Conservation (phyloP, 2,797 vertebrate genomes). For the Trachurus trachurus region DNA sequence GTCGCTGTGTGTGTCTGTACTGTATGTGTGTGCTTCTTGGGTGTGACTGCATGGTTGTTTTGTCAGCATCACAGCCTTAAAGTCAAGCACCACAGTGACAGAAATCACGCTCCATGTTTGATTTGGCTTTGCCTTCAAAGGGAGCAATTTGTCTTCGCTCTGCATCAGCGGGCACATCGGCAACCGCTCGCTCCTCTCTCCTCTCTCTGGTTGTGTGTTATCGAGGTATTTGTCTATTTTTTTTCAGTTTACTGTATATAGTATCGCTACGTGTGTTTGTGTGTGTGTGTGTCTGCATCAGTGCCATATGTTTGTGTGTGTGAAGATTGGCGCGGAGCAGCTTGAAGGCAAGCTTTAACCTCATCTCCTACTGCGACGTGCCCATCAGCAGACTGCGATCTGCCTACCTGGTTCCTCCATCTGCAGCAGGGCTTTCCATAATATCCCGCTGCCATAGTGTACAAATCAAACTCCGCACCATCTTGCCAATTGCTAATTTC, state of each 20-base stretch:
- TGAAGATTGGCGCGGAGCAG: conserved; percentile 43
- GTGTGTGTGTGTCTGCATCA: neutral
- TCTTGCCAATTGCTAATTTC: conserved; percentile 59
- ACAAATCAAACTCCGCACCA: conserved; percentile 46
- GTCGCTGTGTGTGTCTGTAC: neutral
- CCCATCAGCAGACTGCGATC: conserved; percentile 69
- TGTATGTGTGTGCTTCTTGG: conserved; percentile 45
- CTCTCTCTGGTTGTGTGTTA: conserved; percentile 22
- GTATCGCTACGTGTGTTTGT: conserved; percentile 16
- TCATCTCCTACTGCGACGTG: conserved; percentile 68
- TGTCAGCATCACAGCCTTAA: conserved; percentile 71
- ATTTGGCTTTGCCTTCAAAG: conserved; percentile 81
- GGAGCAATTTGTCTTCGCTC: conserved; percentile 80
- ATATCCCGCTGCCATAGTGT: conserved; percentile 65
- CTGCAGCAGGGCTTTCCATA: conserved; percentile 62
- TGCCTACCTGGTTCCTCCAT: conserved; percentile 60
- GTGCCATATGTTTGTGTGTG: conserved; percentile 26
- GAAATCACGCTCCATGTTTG: conserved; percentile 77
- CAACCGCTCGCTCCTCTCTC: conserved; percentile 54
- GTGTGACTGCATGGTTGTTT: conserved; percentile 70
- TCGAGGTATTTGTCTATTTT: conserved; percentile 29
- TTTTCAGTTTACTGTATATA: conserved; percentile 50
- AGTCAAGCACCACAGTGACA: conserved; percentile 75
- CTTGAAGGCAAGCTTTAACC: conserved; percentile 65
- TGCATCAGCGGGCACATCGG: conserved; percentile 79